phyloP scores from a whole-genome alignment of 2,888 invertebrate species.

The Resseliella maxima region DNA sequence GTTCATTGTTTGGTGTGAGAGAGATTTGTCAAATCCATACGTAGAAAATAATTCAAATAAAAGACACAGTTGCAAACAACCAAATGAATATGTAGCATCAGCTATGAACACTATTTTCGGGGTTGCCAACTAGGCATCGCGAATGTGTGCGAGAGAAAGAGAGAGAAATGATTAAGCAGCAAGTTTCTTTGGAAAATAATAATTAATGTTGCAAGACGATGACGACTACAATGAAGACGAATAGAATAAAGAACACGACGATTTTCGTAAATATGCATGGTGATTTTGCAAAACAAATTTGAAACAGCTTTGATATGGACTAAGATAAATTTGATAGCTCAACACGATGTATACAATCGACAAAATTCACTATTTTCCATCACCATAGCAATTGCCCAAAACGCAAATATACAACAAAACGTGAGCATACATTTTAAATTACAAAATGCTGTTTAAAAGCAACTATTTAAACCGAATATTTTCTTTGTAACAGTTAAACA shows the following conservation, averaged over 20 bases:
- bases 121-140: no score
- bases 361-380: neutral
- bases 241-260: no score
- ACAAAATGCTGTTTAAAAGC: slow-evolving; percentile 36
- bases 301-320: neutral
- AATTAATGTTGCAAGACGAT: slow-evolving; percentile 40
- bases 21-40: slow-evolving; percentile 43
- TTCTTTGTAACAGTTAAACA: neutral
- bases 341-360: neutral
- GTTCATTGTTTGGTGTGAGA: slow-evolving; percentile 50
- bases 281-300: neutral
- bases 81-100: neutral
- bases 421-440: neutral
- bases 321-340: neutral
- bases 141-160: no score
- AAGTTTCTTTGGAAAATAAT: neutral
- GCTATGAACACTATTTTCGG: neutral
- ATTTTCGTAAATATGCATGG: no score
- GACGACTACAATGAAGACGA: no score
- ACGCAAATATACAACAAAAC: neutral
- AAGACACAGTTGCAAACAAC: neutral
- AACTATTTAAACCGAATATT: neutral
- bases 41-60: neutral
- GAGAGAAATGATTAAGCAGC: neutral
- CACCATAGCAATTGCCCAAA: neutral